Base-by-base conservation (phyloP, 2,888 invertebrate genomes). In the Aelia acuminata region DNA sequence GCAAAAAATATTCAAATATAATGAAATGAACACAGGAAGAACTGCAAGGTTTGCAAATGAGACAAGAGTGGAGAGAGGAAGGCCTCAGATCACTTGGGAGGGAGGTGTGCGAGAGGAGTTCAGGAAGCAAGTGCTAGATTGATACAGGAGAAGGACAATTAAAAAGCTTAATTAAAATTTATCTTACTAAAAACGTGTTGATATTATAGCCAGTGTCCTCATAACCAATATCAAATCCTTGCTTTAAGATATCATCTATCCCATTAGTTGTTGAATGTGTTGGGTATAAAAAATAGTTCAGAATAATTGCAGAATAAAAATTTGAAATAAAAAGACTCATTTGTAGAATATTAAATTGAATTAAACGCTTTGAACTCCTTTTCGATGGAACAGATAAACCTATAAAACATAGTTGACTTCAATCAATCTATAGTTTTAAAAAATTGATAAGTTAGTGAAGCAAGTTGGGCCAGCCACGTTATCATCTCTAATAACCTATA, bases 131-230 rank as follows among this genome's bases (percentile, higher is more conserved):
- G n/a, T n/a, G n/a, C n/a, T n/a, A n/a, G n/a, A n/a, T n/a, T n/a
- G n/a, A n/a, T n/a, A n/a, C n/a, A n/a, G n/a, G n/a, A n/a, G n/a
- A n/a, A 35, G 20, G 10, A 31, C 18, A 0, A 26, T 57, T 31
- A 13, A n/a, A 43, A 80, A 43, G n/a, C 22, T 43, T 22, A 47
- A n/a, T 43, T 39, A 43, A 80, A 80, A 39, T 80, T 43, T 13
- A n/a, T 80, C 86, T 85, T 26, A 89, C 88, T 48, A 63, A 49
- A 35, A 86, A 47, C 26, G 85, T 63, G 80, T 84, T 80, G 26
- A 26, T 50, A 48, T 89, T 89, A 50, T 88, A 85, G n/a, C 48
- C 35, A 47, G 53, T 87, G 39, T 89, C 86, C 48, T 87, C 87
- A n/a, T 84, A 86, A 11, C 87, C 84, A 48, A 89, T 70, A 3